Evolutionary conservation across 2,888 invertebrate species (phyloP).

Genomic region (Venusia cambrica): DNA sequence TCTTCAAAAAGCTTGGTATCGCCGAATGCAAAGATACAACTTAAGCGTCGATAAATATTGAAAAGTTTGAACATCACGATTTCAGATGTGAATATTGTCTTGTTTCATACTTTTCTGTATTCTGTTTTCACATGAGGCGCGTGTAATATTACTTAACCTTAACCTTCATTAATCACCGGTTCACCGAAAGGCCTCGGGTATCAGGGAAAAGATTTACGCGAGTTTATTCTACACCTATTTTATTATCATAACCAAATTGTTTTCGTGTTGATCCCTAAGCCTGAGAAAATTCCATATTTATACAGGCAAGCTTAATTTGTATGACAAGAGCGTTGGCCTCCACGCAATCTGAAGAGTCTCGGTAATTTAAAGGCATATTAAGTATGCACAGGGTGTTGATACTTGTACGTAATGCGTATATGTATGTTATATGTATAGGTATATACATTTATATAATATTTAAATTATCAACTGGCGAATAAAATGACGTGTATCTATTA

Average conservation of each 20-base stretch:
- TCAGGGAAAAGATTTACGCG: slow-evolving; percentile 7
- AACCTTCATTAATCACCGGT: too few relatives aligned
- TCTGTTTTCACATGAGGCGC: too few relatives aligned
- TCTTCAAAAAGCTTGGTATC: too few relatives aligned
- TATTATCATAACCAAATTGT: slow-evolving; percentile 26
- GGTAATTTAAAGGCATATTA: slow-evolving; percentile 19
- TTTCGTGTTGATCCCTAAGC: slow-evolving; percentile 28
- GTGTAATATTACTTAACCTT: too few relatives aligned
- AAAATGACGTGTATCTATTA: too few relatives aligned
- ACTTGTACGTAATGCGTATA: slow-evolving; percentile 19
- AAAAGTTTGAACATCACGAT: too few relatives aligned
- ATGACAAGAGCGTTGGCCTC: slow-evolving; percentile 23
- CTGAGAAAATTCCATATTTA: slow-evolving; percentile 23
- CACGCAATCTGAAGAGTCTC: slow-evolving; percentile 17
- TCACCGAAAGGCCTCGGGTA: background rate
- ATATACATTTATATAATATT: too few relatives aligned
- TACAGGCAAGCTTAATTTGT: slow-evolving; percentile 34
- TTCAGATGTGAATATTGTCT: too few relatives aligned
- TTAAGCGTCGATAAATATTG: too few relatives aligned
- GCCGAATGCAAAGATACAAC: too few relatives aligned
- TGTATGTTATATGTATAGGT: slow-evolving; percentile 14
- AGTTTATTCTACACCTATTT: slow-evolving; percentile 11
- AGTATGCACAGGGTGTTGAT: slow-evolving; percentile 14
- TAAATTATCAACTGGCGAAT: too few relatives aligned
- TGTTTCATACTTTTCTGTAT: too few relatives aligned